These are phyloP conservation scores for Kryptopterus vitreolus DNA, from an alignment of 2,797 vertebrate genomes.

Conservation along the genomic window DNA sequence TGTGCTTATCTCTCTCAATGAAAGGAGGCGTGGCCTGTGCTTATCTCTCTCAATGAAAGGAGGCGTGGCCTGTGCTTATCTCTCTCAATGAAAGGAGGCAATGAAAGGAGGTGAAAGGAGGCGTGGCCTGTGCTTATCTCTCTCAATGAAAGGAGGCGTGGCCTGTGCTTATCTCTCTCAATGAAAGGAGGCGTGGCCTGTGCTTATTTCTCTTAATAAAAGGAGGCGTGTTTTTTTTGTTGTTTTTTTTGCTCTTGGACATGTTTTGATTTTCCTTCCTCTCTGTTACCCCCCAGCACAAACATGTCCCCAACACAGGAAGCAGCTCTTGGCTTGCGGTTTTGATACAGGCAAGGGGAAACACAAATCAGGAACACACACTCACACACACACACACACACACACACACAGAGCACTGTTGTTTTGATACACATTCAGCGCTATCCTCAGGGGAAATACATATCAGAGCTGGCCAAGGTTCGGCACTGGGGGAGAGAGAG, in stretches of 20 bases:
- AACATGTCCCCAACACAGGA: slow-evolving; percentile 67
- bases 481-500: slow-evolving; percentile 63
- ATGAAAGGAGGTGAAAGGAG: too few species aligned
- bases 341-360: slow-evolving; percentile 65
- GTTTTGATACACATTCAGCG: slow-evolving; percentile 66
- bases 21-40: not conserved
- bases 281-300: slow-evolving; percentile 48
- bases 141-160: not conserved
- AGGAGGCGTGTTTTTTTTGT: not conserved
- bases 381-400: slow-evolving; percentile 16
- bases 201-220: not conserved
- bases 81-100: not conserved
- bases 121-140: not conserved
- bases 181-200: not conserved
- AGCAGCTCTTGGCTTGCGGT: slow-evolving; percentile 64
- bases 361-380: slow-evolving; percentile 37
- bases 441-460: slow-evolving; percentile 66
- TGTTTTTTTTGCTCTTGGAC: not conserved
- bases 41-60: not conserved
- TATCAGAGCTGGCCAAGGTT: slow-evolving; percentile 72
- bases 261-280: slow-evolving; percentile 28
- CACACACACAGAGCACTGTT: slow-evolving; percentile 54
- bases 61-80: not conserved
- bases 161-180: not conserved
- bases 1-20: not conserved